Evolutionary conservation across 2,888 invertebrate genomes (phyloP).

Genomic region (Chalcis sispes): DNA sequence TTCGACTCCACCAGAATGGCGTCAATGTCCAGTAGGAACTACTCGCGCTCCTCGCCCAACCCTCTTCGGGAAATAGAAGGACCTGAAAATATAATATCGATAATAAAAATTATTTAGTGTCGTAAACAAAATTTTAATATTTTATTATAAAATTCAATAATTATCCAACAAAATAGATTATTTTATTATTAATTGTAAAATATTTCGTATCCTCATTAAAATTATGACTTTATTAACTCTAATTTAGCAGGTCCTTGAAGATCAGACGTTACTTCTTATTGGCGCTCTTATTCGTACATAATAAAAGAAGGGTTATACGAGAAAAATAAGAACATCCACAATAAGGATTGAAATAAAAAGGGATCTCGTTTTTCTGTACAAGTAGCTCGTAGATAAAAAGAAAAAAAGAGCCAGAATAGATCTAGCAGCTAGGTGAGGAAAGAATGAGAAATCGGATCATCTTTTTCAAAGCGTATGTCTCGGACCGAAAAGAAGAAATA

Average conservation of each 20-base stretch:
- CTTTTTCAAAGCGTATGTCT: constrained; percentile 46
- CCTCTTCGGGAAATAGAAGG: constrained; percentile 90
- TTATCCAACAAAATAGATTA: no score
- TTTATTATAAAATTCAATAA: no score
- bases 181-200: no score
- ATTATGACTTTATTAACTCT: background rate
- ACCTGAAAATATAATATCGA: constrained; percentile 78
- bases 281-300: no score
- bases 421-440: constrained; percentile 21
- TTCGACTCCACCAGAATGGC: constrained; percentile 91
- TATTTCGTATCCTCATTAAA: background rate
- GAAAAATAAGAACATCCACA: constrained; percentile 41
- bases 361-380: constrained; percentile 4
- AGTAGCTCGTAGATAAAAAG: no score
- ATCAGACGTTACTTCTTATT: no score
- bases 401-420: background rate
- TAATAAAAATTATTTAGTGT: background rate
- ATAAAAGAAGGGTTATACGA: constrained; percentile 28
- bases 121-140: no score
- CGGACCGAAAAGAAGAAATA: no score
- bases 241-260: background rate
- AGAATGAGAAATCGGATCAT: constrained; percentile 51
- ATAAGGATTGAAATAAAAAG: no score
- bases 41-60: constrained; percentile 91
- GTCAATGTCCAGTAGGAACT: constrained; percentile 92